phyloP scores from a whole-genome alignment of 2,888 invertebrate genomes.

The Folsomia candida region DNA sequence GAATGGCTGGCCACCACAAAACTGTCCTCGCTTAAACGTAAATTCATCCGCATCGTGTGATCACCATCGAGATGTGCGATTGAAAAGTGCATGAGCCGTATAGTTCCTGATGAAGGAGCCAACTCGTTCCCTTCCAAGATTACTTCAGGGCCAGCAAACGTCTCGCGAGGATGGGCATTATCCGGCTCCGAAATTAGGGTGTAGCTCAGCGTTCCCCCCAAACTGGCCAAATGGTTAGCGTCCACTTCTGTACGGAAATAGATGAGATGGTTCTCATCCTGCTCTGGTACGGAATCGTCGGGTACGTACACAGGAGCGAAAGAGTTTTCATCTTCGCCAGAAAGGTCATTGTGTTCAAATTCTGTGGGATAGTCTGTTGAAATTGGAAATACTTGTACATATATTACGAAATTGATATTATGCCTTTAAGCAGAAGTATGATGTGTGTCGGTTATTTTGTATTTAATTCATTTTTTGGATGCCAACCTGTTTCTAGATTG shows the following conservation, averaged over 20 bases:
- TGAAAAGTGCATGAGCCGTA: conserved; percentile 44
- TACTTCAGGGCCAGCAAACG: conserved; percentile 69
- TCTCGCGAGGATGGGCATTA: conserved; percentile 47
- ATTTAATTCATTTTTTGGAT: no score
- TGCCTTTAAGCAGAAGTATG: no score
- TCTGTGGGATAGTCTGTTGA: conserved; percentile 36
- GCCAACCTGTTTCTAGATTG: not conserved
- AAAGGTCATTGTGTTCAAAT: conserved; percentile 33
- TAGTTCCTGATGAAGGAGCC: conserved; percentile 34
- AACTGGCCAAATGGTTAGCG: conserved; percentile 81
- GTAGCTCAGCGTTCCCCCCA: conserved; percentile 82
- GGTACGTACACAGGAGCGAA: conserved; percentile 48
- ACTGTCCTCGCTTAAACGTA: conserved; percentile 73
- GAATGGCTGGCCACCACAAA: conserved; percentile 63
- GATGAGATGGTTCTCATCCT: conserved; percentile 55
- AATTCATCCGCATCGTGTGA: conserved; percentile 64
- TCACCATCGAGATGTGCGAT: conserved; percentile 58
- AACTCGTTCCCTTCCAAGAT: conserved; percentile 64
- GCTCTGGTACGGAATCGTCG: conserved; percentile 39
- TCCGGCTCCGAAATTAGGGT: conserved; percentile 53
- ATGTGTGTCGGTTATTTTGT: no score
- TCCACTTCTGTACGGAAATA: conserved; percentile 77
- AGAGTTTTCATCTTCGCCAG: conserved; percentile 23
- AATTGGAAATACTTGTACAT: conserved; percentile 20
- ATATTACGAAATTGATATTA: not conserved